Percentiles rank a stretch among this genome's conserved stretches.
Conservation (phyloP, 1,140 invertebrate species). For the Schlechtendalia chinensis region DNA sequence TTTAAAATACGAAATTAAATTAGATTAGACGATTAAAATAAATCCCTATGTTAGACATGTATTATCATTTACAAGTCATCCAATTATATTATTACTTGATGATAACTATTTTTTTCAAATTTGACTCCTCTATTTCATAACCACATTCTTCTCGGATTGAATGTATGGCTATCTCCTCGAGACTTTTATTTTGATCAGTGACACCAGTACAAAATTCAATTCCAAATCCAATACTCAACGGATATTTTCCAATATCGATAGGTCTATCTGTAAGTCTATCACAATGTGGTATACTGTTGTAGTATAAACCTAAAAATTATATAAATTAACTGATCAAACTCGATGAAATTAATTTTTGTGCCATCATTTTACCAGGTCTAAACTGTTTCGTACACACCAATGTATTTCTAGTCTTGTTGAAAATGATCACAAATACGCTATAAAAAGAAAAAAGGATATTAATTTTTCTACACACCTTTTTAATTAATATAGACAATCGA, state of each 20-base stretch:
- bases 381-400: slow-evolving; percentile 90
- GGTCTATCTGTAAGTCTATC: slow-evolving; percentile 57
- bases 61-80: no score
- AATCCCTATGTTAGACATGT: no score
- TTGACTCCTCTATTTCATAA: slow-evolving; percentile 74
- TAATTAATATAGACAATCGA: no score
- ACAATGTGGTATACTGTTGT: slow-evolving; percentile 61
- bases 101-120: slow-evolving; percentile 68
- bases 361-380: slow-evolving; percentile 66
- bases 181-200: slow-evolving; percentile 78
- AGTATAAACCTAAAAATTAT: slow-evolving; percentile 65
- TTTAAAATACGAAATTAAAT: no score
- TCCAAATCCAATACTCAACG: slow-evolving; percentile 72
- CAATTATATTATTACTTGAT: no score
- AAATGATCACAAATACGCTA: slow-evolving; percentile 81
- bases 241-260: slow-evolving; percentile 73
- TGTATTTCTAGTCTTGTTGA: slow-evolving; percentile 72
- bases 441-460: slow-evolving; percentile 6
- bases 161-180: slow-evolving; percentile 78
- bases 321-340: slow-evolving; percentile 49
- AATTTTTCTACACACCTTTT: no score
- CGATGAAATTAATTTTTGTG: neutral
- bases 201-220: slow-evolving; percentile 94
- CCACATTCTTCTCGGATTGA: slow-evolving; percentile 94
- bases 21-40: no score